phyloP scores from a whole-genome alignment of 1,140 invertebrate genomes.

The Bicyclus anynana region DNA sequence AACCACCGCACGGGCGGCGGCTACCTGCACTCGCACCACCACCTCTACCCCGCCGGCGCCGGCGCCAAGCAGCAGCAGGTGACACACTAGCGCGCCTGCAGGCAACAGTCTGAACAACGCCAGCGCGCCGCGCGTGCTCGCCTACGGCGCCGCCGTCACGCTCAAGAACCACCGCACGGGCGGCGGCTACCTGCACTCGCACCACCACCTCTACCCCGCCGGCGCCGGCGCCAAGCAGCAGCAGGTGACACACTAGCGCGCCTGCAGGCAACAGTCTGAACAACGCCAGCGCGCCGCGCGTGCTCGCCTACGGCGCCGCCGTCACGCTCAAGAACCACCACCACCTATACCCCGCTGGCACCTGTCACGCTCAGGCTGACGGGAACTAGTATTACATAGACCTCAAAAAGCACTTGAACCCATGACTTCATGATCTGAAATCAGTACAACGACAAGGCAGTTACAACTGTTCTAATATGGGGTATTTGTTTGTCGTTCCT shows the following conservation, averaged over 20 bases:
- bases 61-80: constrained; percentile 97
- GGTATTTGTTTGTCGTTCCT: too few relatives aligned
- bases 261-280: constrained; percentile 97
- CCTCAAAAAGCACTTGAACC: too few relatives aligned
- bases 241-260: too few relatives aligned
- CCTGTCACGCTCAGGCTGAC: too few relatives aligned
- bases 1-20: constrained; percentile 96
- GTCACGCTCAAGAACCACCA: constrained; percentile 96
- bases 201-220: constrained; percentile 96
- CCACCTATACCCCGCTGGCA: constrained; percentile 95
- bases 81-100: constrained; percentile 5
- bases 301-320: constrained; percentile 93
- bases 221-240: constrained; percentile 94
- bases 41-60: constrained; percentile 94
- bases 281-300: constrained; percentile 94
- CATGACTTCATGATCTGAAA: too few relatives aligned
- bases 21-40: constrained; percentile 97
- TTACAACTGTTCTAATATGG: too few relatives aligned
- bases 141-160: constrained; percentile 93
- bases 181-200: constrained; percentile 97
- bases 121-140: constrained; percentile 92
- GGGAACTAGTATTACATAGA: too few relatives aligned
- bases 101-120: constrained; percentile 98
- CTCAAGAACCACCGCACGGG: constrained; percentile 97
- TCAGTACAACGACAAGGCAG: too few relatives aligned